Conservation (phyloP, 2,888 invertebrate species). For the Phaonia tiefii region DNA sequence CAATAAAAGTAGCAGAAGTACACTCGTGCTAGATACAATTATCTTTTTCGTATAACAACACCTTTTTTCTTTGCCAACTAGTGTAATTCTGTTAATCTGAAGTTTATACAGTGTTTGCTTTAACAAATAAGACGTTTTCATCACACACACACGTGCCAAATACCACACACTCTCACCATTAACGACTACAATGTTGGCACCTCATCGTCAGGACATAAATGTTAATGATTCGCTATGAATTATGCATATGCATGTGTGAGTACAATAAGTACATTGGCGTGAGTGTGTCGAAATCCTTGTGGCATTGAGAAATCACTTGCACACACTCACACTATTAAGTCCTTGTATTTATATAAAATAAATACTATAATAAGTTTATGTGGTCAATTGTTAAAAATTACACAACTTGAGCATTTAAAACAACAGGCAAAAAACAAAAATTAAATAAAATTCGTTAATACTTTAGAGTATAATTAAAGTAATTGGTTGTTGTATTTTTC, state of each 20-base stretch:
- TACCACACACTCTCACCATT: too few relatives aligned
- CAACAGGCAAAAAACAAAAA: not conserved
- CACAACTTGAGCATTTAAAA: too few relatives aligned
- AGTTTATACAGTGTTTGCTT: too few relatives aligned
- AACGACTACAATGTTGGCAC: slow-evolving; percentile 46
- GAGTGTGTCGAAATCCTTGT: slow-evolving; percentile 16
- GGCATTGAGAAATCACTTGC: slow-evolving; percentile 39
- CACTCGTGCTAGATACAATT: too few relatives aligned
- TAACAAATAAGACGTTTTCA: too few relatives aligned
- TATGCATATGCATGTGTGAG: slow-evolving; percentile 39
- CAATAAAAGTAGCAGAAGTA: too few relatives aligned
- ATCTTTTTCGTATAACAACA: too few relatives aligned
- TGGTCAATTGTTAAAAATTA: slow-evolving; percentile 55
- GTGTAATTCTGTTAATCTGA: too few relatives aligned
- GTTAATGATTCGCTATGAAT: slow-evolving; percentile 69
- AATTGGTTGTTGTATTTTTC: slow-evolving; percentile 61
- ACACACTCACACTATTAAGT: slow-evolving; percentile 49
- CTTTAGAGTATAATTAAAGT: slow-evolving; percentile 68
- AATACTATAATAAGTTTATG: slow-evolving; percentile 61
- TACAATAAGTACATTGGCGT: not conserved
- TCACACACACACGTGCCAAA: too few relatives aligned
- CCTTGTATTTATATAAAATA: slow-evolving; percentile 48
- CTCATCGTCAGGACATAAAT: slow-evolving; percentile 69
- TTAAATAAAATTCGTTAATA: slow-evolving; percentile 51
- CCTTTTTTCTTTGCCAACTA: too few relatives aligned